phyloP scores from a whole-genome alignment of 2,888 invertebrate species.

The Colostygia pectinataria region DNA sequence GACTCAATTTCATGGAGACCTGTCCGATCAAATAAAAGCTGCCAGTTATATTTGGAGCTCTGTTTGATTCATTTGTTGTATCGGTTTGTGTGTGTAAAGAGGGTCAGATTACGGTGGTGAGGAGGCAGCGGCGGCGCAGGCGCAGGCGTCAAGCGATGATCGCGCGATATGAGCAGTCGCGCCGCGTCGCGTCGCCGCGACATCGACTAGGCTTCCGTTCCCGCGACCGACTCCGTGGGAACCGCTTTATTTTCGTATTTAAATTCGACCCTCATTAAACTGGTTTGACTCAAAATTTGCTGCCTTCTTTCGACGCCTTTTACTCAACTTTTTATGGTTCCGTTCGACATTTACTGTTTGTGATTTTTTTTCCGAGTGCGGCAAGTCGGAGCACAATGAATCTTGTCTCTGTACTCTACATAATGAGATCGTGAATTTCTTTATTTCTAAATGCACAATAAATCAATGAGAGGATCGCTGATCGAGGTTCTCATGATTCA shows the following conservation, averaged over 20 bases:
- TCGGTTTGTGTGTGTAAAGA: conserved; percentile 2
- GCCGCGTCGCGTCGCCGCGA: conserved; percentile 55
- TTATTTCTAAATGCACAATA: conserved; percentile 50
- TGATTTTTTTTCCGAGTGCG: conserved; percentile 64
- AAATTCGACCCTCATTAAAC: conserved; percentile 83
- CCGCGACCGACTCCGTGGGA: conserved; percentile 81
- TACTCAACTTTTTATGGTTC: conserved; percentile 82
- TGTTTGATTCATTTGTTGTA: conserved; percentile 35
- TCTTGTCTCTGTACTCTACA: conserved; percentile 48
- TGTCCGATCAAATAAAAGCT: conserved; percentile 51
- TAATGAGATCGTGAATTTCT: conserved; percentile 59
- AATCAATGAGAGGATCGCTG: conserved; percentile 28
- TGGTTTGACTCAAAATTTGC: conserved; percentile 81
- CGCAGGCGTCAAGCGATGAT: conserved; percentile 44
- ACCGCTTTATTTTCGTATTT: conserved; percentile 81
- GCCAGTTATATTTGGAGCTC: conserved; percentile 50
- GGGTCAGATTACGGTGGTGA: conserved; percentile 35
- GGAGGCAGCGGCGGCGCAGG: conserved; percentile 33
- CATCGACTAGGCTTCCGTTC: conserved; percentile 76
- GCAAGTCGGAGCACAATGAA: conserved; percentile 56
- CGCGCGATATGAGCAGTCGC: conserved; percentile 49
- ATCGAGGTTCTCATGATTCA: conserved; percentile 29
- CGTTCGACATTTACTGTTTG: conserved; percentile 80
- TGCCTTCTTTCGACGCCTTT: conserved; percentile 83
- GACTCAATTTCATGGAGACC: conserved; percentile 59